phyloP scores from a whole-genome alignment of 2,113 vertebrate species.

The Aphyosemion australe region DNA sequence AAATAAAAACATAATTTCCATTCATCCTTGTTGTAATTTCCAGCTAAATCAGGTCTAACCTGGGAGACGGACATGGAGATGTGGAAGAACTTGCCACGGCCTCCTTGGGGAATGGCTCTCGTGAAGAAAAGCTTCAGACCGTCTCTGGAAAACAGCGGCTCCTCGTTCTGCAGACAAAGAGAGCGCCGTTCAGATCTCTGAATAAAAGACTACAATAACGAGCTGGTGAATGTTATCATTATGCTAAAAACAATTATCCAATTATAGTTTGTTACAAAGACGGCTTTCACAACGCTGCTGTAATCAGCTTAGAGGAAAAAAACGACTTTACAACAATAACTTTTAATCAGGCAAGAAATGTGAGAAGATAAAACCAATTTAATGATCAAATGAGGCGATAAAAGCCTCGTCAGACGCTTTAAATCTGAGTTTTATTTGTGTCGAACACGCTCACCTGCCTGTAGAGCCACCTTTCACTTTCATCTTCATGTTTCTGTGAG shows the following conservation, averaged over 20 bases:
- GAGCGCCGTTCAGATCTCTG: neutral
- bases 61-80: conserved; percentile 92
- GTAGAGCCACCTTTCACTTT: conserved; percentile 93
- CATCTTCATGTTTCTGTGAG: conserved; percentile 95
- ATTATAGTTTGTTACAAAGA: conserved; percentile 1
- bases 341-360: neutral
- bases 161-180: conserved; percentile 84
- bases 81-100: conserved; percentile 92
- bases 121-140: conserved; percentile 93
- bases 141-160: conserved; percentile 90
- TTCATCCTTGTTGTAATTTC: neutral
- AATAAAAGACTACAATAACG: neutral
- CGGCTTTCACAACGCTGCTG: neutral
- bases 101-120: conserved; percentile 90
- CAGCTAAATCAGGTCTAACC: conserved; percentile 64
- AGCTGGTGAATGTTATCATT: neutral
- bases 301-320: conserved; percentile 4
- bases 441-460: conserved; percentile 85
- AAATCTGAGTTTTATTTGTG: neutral
- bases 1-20: too few relatives aligned
- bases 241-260: neutral
- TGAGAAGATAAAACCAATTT: conserved; percentile 11
- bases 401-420: neutral
- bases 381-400: neutral
- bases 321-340: neutral